Evolutionary conservation across 2,113 vertebrate genomes (phyloP).

Genomic region (Mixornis gularis): DNA sequence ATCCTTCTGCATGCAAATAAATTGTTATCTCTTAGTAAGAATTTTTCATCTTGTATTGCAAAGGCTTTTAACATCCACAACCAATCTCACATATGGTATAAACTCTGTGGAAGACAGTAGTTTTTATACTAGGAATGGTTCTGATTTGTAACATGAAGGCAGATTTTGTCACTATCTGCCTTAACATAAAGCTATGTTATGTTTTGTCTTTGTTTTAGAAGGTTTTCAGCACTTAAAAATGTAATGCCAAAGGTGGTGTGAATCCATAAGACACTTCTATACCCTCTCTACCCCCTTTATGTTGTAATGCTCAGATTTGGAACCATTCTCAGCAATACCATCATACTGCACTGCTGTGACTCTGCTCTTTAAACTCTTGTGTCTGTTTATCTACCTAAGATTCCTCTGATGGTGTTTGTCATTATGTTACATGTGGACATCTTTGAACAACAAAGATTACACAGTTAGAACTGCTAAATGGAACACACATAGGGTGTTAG

Average conservation of each 20-base stretch:
- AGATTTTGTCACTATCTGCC: not conserved
- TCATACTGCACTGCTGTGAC: not conserved
- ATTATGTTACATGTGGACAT: not conserved
- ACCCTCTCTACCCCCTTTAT: fast-evolving
- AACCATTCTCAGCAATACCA: not conserved
- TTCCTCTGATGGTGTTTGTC: not conserved
- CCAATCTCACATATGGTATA: not conserved
- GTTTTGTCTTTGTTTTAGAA: not conserved
- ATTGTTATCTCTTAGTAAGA: not conserved
- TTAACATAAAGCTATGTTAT: not conserved
- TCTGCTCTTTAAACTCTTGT: not conserved
- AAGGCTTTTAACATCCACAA: not conserved
- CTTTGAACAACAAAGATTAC: not conserved
- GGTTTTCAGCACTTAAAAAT: not conserved
- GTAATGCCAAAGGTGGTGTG: not conserved
- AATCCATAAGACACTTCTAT: not conserved
- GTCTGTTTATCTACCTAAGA: not conserved
- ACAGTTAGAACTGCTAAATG: not conserved
- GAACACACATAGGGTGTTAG: not conserved
- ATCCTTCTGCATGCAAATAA: not conserved
- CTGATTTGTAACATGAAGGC: not conserved
- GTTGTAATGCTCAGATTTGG: not conserved
- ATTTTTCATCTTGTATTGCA: not conserved
- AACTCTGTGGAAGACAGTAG: not conserved
- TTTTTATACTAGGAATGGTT: not conserved